A percentile compares a stretch with the other conserved stretches of the same genome.
phyloP scores from a whole-genome alignment of 1,140 invertebrate species.

The Metopolophium dirhodum region DNA sequence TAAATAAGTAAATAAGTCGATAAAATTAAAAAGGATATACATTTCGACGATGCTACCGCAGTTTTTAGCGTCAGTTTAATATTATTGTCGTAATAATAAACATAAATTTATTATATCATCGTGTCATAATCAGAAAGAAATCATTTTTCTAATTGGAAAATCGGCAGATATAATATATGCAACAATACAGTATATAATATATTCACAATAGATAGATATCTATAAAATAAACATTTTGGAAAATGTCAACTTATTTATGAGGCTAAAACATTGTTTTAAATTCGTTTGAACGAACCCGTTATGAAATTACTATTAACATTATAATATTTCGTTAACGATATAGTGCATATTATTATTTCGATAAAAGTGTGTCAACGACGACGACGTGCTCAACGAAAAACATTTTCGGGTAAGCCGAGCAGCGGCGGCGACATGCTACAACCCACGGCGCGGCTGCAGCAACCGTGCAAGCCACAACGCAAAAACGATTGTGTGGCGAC shows the following conservation, averaged over 20 bases:
- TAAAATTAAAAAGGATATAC: not conserved
- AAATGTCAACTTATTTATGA: not conserved
- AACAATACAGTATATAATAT: not conserved
- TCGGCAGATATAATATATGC: not conserved
- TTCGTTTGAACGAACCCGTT: not conserved
- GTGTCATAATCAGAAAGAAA: not conserved
- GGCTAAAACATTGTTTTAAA: not conserved
- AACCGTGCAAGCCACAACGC: not conserved
- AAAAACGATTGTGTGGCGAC: constrained; percentile 20
- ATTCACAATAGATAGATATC: not conserved
- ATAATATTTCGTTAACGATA: not conserved
- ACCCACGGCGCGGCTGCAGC: not conserved
- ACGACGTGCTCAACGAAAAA: not conserved
- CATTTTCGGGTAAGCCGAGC: not conserved
- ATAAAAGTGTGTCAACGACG: not conserved
- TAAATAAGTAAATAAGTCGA: not conserved
- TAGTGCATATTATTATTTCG: not conserved
- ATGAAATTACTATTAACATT: not conserved
- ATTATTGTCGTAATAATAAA: not conserved
- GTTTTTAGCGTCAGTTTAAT: not conserved
- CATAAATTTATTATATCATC: not conserved
- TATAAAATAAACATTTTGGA: not conserved
- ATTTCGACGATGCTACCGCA: not conserved
- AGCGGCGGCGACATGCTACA: not conserved
- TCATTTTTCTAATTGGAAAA: not conserved